phyloP scores from a whole-genome alignment of 2,113 vertebrate species.

The Upupa epops region DNA sequence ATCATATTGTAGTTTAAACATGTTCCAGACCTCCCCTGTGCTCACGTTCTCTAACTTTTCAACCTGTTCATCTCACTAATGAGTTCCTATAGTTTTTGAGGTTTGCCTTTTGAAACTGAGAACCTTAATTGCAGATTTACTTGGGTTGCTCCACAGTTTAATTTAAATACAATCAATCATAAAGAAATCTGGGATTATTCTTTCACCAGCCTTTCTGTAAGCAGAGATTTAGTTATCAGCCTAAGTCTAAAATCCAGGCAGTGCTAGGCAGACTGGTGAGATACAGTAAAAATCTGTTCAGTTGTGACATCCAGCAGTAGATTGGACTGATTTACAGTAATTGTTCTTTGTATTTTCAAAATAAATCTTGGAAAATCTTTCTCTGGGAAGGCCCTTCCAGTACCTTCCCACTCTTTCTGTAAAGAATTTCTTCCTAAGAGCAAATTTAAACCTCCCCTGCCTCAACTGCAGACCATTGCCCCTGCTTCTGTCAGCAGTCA shows the following conservation, averaged over 20 bases:
- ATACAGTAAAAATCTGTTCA: not conserved
- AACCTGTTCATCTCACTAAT: slow-evolving; percentile 23
- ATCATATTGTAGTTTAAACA: slow-evolving; percentile 24
- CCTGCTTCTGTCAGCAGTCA: too few species aligned
- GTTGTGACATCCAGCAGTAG: not conserved
- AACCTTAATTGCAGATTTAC: slow-evolving; percentile 38
- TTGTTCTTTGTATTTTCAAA: not conserved
- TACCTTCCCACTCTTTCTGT: too few species aligned
- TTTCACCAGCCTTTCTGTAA: not conserved
- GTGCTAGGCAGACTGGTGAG: not conserved
- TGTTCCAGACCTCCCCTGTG: slow-evolving; percentile 47
- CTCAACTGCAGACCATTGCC: too few species aligned
- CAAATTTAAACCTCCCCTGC: too few species aligned
- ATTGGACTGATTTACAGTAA: not conserved
- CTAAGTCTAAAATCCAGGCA: not conserved
- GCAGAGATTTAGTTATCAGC: not conserved
- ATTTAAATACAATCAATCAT: slow-evolving; percentile 44
- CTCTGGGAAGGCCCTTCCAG: too few species aligned
- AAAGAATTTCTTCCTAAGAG: too few species aligned
- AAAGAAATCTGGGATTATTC: slow-evolving; percentile 37
- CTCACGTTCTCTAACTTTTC: not conserved
- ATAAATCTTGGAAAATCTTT: not conserved
- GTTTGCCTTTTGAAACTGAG: slow-evolving; percentile 53
- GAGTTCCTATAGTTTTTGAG: slow-evolving; percentile 23
- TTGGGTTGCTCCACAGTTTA: not conserved